A percentile compares a stretch with the other conserved stretches of the same genome.
Evolutionary conservation across 2,888 invertebrate genomes (phyloP).

Genomic region (Drosophila aldrichi): DNA sequence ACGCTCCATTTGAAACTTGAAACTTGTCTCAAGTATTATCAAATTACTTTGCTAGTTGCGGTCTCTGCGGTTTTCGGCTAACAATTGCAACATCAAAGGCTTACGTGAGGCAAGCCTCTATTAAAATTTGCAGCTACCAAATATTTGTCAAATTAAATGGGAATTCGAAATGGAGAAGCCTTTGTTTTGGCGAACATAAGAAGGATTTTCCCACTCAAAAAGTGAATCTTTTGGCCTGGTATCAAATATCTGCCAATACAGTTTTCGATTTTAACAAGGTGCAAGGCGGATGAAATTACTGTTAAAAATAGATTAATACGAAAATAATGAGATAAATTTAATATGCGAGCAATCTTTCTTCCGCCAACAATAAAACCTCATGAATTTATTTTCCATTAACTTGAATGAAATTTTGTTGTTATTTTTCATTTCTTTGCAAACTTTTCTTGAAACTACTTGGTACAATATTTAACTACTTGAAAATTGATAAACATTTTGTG

Average conservation of each 20-base stretch:
- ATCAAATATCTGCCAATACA: background rate
- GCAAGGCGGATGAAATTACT: background rate
- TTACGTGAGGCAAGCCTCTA: conserved; percentile 13
- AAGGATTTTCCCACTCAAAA: background rate
- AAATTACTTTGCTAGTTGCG: conserved; percentile 27
- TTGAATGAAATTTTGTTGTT: too few species aligned
- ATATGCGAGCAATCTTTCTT: background rate
- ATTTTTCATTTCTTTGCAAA: too few species aligned
- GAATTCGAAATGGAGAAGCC: background rate
- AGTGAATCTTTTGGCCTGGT: background rate
- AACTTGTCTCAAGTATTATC: conserved; percentile 38
- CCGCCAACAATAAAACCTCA: too few species aligned
- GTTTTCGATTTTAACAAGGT: conserved; percentile 3
- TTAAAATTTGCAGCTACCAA: conserved; percentile 20
- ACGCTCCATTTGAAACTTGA: conserved; percentile 19
- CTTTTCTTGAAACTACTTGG: too few species aligned
- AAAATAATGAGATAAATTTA: background rate
- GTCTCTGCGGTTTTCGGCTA: conserved; percentile 28
- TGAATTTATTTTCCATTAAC: too few species aligned
- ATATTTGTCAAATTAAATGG: conserved; percentile 2
- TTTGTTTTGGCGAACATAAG: background rate
- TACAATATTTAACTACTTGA: too few species aligned
- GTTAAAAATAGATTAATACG: background rate
- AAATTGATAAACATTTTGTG: background rate
- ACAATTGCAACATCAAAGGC: conserved; percentile 32